Base-by-base conservation (phyloP, 2,888 invertebrate species). In the Pantelozetes paolii region DNA sequence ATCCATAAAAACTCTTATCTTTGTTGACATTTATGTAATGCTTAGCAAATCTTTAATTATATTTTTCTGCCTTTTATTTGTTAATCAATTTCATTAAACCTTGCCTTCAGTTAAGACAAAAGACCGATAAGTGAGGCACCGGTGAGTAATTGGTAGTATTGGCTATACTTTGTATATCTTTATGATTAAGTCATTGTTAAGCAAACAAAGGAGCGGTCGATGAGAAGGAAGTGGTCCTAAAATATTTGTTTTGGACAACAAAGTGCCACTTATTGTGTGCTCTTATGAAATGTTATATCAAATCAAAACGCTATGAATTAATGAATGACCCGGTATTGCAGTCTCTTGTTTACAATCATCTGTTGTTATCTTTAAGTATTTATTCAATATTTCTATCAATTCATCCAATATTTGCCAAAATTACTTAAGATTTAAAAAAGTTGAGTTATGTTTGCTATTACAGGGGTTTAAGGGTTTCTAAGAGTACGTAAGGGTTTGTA, bases 221-320 rank as follows among this genome's bases (percentile, higher is more conserved):
- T n/a, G 57, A 57, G 62, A 36, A 45, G 69, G 69, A 69, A 69
- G 69, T 69, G 69, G 45, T 69, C 69, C 45, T 45, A 45, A 45
- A 69, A 69, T 69, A 45, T 69, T 69, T 69, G 45, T 28, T 69
- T 69, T 45, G 69, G 42, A 42, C 45, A 69, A 6, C 9, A 26
- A 26, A 69, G 69, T 69, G 69, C 6, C 69, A 69, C 26, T 45
- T 69, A 23, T 69, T 18, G 6, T 69, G 23, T 69, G 23, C 23
- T 20, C n/a, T 26, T 45, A 45, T 69, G 1, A 1, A 23, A 69
- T 69, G 18, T 45, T 69, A 42, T 69, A 69, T 45, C 28, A 57
- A 28, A 23, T 13, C 28, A 1, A 28, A 57, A 28, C 28, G 28
- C 18, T 45, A 36, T 36, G 36, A 36, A 36, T 36, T 36, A 54